A percentile compares a stretch with the other conserved stretches of the same genome.
These are phyloP conservation scores for Corythornis madagascariensis DNA, from an alignment of 2,113 vertebrate genomes.

Conservation along the genomic window DNA sequence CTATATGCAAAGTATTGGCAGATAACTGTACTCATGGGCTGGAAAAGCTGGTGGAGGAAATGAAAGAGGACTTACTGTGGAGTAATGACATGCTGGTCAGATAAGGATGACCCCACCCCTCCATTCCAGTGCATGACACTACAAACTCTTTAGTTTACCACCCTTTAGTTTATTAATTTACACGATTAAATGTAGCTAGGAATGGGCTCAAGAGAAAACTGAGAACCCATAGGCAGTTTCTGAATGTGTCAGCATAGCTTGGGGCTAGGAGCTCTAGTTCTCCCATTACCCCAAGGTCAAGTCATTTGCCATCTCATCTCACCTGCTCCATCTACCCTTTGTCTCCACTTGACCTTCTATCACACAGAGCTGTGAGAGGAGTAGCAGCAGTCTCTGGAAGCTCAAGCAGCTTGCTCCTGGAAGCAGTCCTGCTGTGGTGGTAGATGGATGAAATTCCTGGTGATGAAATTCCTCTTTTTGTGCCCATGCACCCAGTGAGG, in stretches of 20 bases:
- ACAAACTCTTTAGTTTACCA: neutral
- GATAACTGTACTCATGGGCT: neutral
- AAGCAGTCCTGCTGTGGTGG: accelerated
- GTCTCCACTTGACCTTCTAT: neutral
- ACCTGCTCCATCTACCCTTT: neutral
- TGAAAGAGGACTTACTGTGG: neutral
- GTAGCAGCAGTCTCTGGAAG: accelerated
- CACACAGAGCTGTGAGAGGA: neutral
- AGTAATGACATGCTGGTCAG: neutral
- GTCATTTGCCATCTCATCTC: neutral
- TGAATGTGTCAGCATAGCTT: neutral
- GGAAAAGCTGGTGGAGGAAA: neutral
- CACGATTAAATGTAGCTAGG: neutral
- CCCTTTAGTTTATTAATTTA: neutral
- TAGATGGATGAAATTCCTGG: neutral
- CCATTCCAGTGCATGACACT: neutral
- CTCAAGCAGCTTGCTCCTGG: neutral
- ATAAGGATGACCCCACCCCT: neutral
- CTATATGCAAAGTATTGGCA: neutral
- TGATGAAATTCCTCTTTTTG: neutral
- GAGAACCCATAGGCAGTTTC: neutral
- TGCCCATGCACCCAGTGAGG: accelerated
- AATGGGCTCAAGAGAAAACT: neutral
- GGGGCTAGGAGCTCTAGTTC: neutral
- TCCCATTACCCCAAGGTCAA: neutral